phyloP scores from a whole-genome alignment of 2,797 vertebrate genomes.

The Bucorvus abyssinicus region DNA sequence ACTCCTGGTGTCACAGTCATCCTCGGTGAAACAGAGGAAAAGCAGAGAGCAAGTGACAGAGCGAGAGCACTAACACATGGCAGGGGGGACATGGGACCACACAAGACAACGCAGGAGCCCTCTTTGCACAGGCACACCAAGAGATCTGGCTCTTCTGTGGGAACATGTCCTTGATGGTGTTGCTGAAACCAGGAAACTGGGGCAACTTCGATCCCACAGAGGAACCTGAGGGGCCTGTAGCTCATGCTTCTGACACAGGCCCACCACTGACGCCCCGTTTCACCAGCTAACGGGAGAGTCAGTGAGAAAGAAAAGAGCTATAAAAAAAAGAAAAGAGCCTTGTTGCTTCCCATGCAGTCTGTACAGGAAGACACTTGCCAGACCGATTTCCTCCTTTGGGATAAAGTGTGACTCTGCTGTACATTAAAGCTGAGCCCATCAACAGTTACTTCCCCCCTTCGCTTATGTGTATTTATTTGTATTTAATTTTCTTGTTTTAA shows the following conservation, averaged over 20 bases:
- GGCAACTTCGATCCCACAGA: background rate
- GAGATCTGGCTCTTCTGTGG: background rate
- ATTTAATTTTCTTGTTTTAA: constrained; percentile 7
- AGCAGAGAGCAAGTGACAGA: background rate
- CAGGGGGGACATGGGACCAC: background rate
- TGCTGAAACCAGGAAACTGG: background rate
- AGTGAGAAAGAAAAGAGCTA: background rate
- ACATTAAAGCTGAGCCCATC: background rate
- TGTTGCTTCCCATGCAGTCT: constrained; percentile 71
- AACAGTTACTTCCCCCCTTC: background rate
- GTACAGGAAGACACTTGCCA: constrained; percentile 76
- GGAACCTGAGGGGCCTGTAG: background rate
- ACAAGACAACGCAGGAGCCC: background rate
- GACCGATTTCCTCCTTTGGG: constrained; percentile 72
- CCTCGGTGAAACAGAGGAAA: constrained; percentile 11
- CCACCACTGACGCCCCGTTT: background rate
- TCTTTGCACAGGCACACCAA: background rate
- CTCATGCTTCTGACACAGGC: background rate
- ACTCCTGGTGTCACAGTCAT: background rate
- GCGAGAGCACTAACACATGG: background rate
- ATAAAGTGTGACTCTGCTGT: constrained; percentile 23
- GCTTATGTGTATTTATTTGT: background rate
- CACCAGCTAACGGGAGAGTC: background rate
- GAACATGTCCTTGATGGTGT: fast-evolving
- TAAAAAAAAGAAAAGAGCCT: background rate